Evolutionary conservation across 2,888 invertebrate genomes (phyloP).

Genomic region (Cancer borealis): DNA sequence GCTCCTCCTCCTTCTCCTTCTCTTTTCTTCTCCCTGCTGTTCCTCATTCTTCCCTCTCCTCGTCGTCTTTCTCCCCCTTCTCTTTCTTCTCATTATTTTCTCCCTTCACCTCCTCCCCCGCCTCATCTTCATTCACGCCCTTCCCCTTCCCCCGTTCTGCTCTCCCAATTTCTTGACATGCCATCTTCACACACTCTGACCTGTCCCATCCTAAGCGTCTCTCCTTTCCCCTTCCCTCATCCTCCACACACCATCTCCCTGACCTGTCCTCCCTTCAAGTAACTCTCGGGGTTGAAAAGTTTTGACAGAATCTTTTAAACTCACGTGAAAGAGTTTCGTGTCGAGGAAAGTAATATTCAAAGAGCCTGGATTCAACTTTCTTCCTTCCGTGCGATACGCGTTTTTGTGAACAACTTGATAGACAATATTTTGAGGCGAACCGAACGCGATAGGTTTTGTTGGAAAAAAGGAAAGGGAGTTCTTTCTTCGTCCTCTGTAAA

Average conservation of each 20-base stretch:
- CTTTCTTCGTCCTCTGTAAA: not conserved
- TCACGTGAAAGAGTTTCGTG: constrained; percentile 31
- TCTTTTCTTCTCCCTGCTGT: not conserved
- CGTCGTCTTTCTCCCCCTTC: not conserved
- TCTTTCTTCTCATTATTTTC: not conserved
- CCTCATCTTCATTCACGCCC: not conserved
- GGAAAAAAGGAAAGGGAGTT: not conserved
- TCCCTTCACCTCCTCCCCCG: not conserved
- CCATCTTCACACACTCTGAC: constrained; percentile 33
- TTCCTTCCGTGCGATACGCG: not conserved
- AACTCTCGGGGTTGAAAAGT: constrained; percentile 8
- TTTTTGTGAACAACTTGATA: constrained; percentile 6
- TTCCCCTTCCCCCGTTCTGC: not conserved
- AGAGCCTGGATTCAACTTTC: constrained; percentile 16
- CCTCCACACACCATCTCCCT: not conserved
- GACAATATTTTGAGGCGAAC: constrained; percentile 15
- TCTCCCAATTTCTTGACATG: constrained; percentile 5
- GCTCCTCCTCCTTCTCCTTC: not conserved
- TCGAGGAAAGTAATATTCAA: constrained; percentile 37
- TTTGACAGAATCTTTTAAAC: constrained; percentile 37
- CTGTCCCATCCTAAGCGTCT: not conserved
- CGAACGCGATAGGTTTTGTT: not conserved
- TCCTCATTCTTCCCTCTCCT: not conserved
- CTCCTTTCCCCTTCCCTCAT: not conserved
- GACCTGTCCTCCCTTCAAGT: constrained; percentile 6